Conservation (phyloP, 1,140 invertebrate species). For the Drosophila equinoxialis region DNA sequence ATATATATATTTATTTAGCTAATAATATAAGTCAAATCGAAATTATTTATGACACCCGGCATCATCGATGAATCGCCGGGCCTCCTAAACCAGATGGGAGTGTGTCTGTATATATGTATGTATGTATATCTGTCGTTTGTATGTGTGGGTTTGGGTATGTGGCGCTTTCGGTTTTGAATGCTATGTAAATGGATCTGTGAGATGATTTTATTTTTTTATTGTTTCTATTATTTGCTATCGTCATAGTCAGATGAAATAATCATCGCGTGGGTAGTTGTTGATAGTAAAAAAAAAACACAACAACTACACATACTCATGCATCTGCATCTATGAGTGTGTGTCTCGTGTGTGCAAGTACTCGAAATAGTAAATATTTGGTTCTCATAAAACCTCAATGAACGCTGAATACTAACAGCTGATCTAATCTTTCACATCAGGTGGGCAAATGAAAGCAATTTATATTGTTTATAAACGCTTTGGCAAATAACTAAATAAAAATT, state of each 20-base stretch:
- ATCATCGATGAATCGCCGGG: slow-evolving; percentile 51
- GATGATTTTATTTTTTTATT: slow-evolving; percentile 62
- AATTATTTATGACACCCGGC: slow-evolving; percentile 80
- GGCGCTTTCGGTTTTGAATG: slow-evolving; percentile 69
- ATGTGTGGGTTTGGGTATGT: not conserved
- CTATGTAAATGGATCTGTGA: slow-evolving; percentile 69
- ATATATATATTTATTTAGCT: slow-evolving; percentile 73
- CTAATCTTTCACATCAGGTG: slow-evolving; percentile 18
- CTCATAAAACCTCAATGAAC: slow-evolving; percentile 40
- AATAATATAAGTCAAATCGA: slow-evolving; percentile 80
- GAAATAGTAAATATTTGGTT: slow-evolving; percentile 47
- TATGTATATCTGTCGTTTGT: not conserved
- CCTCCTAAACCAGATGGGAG: slow-evolving; percentile 45
- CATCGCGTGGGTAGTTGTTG: slow-evolving; percentile 40
- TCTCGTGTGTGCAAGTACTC: slow-evolving; percentile 9
- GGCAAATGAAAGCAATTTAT: not conserved
- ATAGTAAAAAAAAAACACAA: slow-evolving; percentile 20
- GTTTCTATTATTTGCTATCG: slow-evolving; percentile 55
- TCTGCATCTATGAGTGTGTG: slow-evolving; percentile 19
- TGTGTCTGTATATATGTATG: not conserved
- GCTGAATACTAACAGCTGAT: slow-evolving; percentile 40
- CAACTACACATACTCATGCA: not conserved
- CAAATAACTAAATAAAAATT: not conserved
- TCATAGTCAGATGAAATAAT: slow-evolving; percentile 40
- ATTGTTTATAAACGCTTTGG: not conserved